A percentile compares a stretch with the other conserved stretches of the same genome.
These are phyloP conservation scores for Ochlodes sylvanus DNA, from an alignment of 2,888 invertebrate species.

Conservation along the genomic window DNA sequence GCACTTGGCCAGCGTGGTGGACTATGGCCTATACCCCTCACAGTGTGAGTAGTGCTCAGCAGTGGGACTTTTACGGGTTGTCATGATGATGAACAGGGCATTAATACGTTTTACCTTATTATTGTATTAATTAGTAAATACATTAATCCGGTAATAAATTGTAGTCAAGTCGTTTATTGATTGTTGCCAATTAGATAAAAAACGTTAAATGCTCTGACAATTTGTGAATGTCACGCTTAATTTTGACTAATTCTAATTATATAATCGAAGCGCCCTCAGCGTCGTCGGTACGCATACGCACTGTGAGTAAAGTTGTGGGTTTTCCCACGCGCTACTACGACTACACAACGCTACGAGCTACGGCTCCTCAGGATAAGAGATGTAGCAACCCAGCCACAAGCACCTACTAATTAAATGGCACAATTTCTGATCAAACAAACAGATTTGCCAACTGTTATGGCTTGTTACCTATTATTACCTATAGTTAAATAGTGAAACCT, in stretches of 20 bases:
- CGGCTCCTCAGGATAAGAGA: neutral
- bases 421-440: neutral
- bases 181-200: neutral
- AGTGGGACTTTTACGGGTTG: too few species aligned
- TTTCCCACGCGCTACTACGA: conserved; percentile 6
- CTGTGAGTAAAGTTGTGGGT: conserved; percentile 20
- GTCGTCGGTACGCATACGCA: neutral
- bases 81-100: too few species aligned
- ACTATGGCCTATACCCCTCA: too few species aligned
- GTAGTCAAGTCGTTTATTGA: neutral
- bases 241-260: conserved; percentile 17
- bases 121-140: too few species aligned
- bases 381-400: too few species aligned
- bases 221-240: conserved; percentile 7
- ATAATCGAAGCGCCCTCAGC: conserved; percentile 17
- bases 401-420: too few species aligned
- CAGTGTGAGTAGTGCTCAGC: too few species aligned
- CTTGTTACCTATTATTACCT: neutral
- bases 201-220: conserved; percentile 6
- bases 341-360: conserved; percentile 42
- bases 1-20: too few species aligned
- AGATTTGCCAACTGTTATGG: neutral
- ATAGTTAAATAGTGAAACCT: neutral
- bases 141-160: neutral
- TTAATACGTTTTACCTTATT: too few species aligned